Evolutionary conservation across 2,113 vertebrate genomes (phyloP), one percentile per base, ranked within the genome.

Genomic region (Odocoileus virginianus): DNA sequence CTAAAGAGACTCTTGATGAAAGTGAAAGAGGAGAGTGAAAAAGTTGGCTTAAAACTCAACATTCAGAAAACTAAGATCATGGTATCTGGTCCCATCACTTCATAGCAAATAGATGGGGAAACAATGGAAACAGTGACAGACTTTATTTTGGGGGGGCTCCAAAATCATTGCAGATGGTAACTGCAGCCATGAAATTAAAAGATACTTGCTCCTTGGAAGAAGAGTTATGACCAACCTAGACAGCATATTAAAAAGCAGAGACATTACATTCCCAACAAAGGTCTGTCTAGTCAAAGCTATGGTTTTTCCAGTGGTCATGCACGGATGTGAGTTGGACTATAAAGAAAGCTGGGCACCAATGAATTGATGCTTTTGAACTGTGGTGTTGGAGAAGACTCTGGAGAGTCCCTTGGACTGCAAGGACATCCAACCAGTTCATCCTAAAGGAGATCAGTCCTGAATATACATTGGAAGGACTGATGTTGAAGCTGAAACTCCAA

Each of bases 271-370:
- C 17, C n/a, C 64, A 71, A 71, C 17, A 71, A 71, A 71, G 4
- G 17, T 36, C n/a, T 36, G 4, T 19, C 64, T 71, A 71, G n/a
- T 36, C n/a, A 71, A 71, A 36, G 64, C n/a, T 12, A 71, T 2
- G 2, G 64, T 36, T 71, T 71, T 71, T 71, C 64, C 10, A 71
- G 64, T 23, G 11, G 64, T 71, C 64, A 71, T 21, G 64, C 21
- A 36, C 23, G n/a, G 9, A 71, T 71, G 64, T 71, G 64, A 36
- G 64, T 23, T 36, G n/a, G 64, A 71, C 64, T 71, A 12, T 36
- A 23, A 71, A 71, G 64, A 71, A 71, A 71, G 64, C n/a, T 71
- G n/a, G 36, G 64, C 0, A 0, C 64, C 0, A 0, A 71, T 21
- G n/a, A 71, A 36, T 36, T 71, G 19, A 71, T 71, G n/a, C 19